phyloP scores from a whole-genome alignment of 2,113 vertebrate species.

The Haemorhous mexicanus region DNA sequence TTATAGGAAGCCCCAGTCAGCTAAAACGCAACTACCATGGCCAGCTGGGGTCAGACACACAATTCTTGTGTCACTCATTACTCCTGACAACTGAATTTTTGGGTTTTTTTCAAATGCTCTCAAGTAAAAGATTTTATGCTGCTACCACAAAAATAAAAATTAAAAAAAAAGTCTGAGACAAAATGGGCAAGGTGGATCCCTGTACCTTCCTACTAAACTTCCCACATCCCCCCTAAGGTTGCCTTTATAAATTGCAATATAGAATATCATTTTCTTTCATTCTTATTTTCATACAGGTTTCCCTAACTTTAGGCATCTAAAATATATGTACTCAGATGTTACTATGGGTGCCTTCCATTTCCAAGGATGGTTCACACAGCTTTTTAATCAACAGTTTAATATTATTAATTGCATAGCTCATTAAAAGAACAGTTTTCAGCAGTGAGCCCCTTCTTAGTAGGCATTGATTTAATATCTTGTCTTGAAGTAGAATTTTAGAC shows the following conservation, averaged over 20 bases:
- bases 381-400: background rate
- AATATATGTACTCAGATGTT: background rate
- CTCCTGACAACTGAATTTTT: background rate
- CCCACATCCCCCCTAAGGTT: background rate
- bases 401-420: background rate
- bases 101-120: background rate
- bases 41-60: background rate
- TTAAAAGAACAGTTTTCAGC: background rate
- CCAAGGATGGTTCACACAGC: background rate
- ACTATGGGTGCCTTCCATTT: background rate
- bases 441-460: background rate
- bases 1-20: background rate
- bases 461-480: background rate
- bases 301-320: background rate
- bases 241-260: background rate
- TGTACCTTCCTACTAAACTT: background rate
- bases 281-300: background rate
- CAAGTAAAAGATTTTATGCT: background rate
- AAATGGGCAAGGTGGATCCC: background rate
- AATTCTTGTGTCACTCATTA: background rate
- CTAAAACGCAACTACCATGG: background rate
- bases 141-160: background rate
- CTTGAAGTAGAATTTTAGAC: background rate
- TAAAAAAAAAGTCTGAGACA: background rate
- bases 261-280: background rate